phyloP scores from a whole-genome alignment of 64 coral and sea anemone species.

The Pocillopora damicornis region DNA sequence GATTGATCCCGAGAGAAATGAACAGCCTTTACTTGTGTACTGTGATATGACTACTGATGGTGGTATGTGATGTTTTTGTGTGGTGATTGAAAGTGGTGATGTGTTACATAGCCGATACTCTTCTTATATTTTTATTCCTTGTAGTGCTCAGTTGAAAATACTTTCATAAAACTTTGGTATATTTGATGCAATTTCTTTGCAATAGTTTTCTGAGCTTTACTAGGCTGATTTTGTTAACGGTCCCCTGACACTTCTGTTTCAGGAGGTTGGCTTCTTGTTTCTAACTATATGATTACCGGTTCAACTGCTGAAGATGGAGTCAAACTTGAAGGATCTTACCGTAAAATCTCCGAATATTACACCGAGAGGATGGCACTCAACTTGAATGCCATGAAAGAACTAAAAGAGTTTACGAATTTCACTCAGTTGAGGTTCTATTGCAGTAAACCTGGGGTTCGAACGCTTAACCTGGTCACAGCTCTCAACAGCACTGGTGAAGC shows the following conservation, averaged over 20 bases:
- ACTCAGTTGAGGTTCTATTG: background rate
- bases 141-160: too few species aligned
- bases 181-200: background rate
- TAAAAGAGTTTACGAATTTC: background rate
- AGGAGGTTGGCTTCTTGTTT: background rate
- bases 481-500: background rate
- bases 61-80: background rate
- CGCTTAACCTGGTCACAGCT: background rate
- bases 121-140: too few species aligned
- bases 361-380: conserved; percentile 13
- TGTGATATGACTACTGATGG: conserved; percentile 44
- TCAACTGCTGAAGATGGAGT: background rate
- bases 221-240: background rate
- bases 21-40: conserved; percentile 20
- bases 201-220: background rate
- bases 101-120: too few species aligned
- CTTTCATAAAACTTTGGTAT: too few species aligned
- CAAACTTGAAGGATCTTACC: background rate
- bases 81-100: too few species aligned
- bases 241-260: background rate
- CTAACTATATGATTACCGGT: background rate
- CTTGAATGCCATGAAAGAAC: conserved; percentile 7
- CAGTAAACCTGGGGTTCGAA: background rate
- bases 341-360: conserved; percentile 13
- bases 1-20: conserved; percentile 30